Evolutionary conservation across 2,113 vertebrate genomes (phyloP).

Genomic region (Neodon shergylaensis): DNA sequence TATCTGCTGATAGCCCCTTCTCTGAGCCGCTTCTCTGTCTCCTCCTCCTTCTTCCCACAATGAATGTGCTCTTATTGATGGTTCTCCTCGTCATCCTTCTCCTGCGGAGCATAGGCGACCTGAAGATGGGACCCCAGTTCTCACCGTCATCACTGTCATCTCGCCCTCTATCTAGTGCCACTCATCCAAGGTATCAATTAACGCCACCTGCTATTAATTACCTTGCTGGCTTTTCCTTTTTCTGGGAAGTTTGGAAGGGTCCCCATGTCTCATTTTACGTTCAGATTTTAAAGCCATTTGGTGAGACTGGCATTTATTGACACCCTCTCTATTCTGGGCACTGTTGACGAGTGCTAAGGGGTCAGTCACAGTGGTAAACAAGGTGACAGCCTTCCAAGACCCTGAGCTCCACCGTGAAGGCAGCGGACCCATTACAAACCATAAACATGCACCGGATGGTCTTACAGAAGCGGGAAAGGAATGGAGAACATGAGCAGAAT

Average conservation of each 20-base stretch:
- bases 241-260: not conserved
- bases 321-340: not conserved
- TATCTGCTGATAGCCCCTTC: not conserved
- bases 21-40: not conserved
- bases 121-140: not conserved
- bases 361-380: too few relatives aligned
- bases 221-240: not conserved
- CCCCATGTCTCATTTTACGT: not conserved
- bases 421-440: not conserved
- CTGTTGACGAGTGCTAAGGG: too few relatives aligned
- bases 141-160: not conserved
- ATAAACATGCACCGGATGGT: not conserved
- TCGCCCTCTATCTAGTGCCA: too few relatives aligned
- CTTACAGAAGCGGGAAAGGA: not conserved
- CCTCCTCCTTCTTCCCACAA: not conserved
- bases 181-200: not conserved
- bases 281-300: not conserved
- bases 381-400: not conserved
- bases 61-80: rapidly evolving
- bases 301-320: not conserved
- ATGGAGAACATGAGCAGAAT: not conserved
- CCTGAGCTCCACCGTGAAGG: not conserved
- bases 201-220: not conserved
- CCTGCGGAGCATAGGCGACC: not conserved
- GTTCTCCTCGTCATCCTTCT: not conserved